Evolutionary conservation across 2,113 vertebrate species (phyloP), one percentile per base, ranked within the genome.

Genomic region (Gasterosteus nipponicus): DNA sequence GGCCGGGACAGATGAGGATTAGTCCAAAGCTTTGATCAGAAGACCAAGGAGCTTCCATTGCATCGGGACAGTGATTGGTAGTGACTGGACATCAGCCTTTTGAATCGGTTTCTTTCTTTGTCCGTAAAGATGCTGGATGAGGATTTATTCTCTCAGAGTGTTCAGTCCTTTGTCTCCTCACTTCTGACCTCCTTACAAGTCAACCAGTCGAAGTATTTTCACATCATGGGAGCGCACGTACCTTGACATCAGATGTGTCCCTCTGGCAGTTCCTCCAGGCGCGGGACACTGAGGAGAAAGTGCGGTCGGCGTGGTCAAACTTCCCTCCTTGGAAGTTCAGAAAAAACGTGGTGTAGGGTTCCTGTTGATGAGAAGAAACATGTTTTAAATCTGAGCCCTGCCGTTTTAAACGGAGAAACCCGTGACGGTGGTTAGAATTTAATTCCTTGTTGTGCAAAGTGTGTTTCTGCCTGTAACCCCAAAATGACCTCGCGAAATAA

Each of bases 181-280:
- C 78, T 67, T 69, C 38, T 46, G 78, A 69, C 75, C 63, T 29
- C 72, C 51, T 69, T 29, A 49, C 19, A 65, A 69, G 75, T 80
- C 66, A 31, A 33, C 54, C 42, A 60, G n/a, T 10, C 74, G 35
- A 41, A 12, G 31, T 57, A 22, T 66, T 53, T 78, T 47, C 11
- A 63, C 53, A 41, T 51, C n/a, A 22, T 58, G 26, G 4, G 77
- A 44, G 33, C 22, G 64, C 10, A 19, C 58, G 77, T 94, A 99
- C 98, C 98, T 99, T 99, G 64, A 99, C 97, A 78, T 99, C 98
- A 42, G 97, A 99, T 1, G 98, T 99, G 92, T 99, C 98, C 79
- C 98, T 96, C 87, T 99, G 98, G 90, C 96, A 96, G 83, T 99
- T 99, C 80, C 97, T 96, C 98, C 98, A 99, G 0, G 97, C 97